Percentiles rank a stretch among this genome's conserved stretches.
Evolutionary conservation across 2,888 invertebrate genomes (phyloP).

Genomic region (Epistrophe grossulariae): DNA sequence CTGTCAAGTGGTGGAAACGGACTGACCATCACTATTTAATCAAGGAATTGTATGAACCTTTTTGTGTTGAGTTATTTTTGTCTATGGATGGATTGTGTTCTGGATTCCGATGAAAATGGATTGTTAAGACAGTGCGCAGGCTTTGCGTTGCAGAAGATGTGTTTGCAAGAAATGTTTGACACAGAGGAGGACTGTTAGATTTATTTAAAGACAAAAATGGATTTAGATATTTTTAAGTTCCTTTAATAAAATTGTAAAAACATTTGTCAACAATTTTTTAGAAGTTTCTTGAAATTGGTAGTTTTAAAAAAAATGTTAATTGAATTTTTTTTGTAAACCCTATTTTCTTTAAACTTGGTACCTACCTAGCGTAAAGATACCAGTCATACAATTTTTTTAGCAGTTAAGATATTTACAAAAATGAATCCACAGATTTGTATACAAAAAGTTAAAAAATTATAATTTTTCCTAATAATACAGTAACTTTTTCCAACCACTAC

Average conservation of each 20-base stretch:
- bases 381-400: too few relatives aligned
- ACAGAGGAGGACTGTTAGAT: slow-evolving; percentile 33
- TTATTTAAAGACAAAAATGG: background rate
- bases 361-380: too few relatives aligned
- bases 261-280: too few relatives aligned
- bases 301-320: too few relatives aligned
- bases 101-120: slow-evolving; percentile 64
- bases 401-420: too few relatives aligned
- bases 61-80: slow-evolving; percentile 54
- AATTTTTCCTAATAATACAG: too few relatives aligned
- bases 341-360: too few relatives aligned
- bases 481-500: too few relatives aligned
- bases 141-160: background rate
- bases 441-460: too few relatives aligned
- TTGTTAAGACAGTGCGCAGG: slow-evolving; percentile 48
- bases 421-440: too few relatives aligned
- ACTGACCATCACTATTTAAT: slow-evolving; percentile 55
- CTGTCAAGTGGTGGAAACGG: slow-evolving; percentile 67
- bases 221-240: background rate
- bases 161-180: slow-evolving; percentile 41
- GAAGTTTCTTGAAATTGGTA: too few relatives aligned
- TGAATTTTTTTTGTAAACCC: too few relatives aligned
- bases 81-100: slow-evolving; percentile 65
- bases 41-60: slow-evolving; percentile 41
- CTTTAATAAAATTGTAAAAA: background rate